phyloP scores from a whole-genome alignment of 2,113 vertebrate genomes.

The Saccopteryx bilineata region DNA sequence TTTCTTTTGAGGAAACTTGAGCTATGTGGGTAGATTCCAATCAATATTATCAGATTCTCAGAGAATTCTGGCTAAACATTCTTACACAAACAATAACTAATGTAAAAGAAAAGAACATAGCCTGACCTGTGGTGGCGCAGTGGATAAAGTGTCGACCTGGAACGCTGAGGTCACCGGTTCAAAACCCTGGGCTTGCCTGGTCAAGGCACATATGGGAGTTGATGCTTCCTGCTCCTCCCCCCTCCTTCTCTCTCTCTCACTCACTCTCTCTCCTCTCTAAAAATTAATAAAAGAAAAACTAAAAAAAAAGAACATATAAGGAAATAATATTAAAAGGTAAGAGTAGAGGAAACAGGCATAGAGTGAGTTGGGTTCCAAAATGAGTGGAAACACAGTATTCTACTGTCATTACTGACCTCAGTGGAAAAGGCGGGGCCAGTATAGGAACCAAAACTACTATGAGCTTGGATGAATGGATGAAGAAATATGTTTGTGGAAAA shows the following conservation, averaged over 20 bases:
- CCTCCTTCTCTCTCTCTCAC: too few relatives aligned
- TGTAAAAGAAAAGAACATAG: background rate
- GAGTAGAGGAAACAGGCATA: background rate
- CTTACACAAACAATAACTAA: constrained; percentile 30
- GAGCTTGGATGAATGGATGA: background rate
- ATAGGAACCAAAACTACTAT: background rate
- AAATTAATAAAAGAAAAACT: too few relatives aligned
- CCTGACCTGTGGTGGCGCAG: too few relatives aligned
- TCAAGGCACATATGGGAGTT: too few relatives aligned
- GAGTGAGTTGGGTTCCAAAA: background rate
- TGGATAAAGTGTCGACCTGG: too few relatives aligned
- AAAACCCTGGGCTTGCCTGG: too few relatives aligned
- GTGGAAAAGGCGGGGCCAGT: background rate
- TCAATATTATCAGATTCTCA: constrained; percentile 55
- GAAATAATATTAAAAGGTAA: constrained; percentile 2
- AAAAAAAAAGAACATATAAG: background rate
- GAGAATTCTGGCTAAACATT: constrained; percentile 49
- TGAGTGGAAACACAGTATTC: background rate
- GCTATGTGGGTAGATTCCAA: constrained; percentile 20
- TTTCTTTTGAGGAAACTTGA: constrained; percentile 20
- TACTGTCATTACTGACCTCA: background rate
- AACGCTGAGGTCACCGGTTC: too few relatives aligned
- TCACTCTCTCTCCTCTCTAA: too few relatives aligned
- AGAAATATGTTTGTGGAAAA: background rate
- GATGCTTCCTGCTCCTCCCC: too few relatives aligned